These are phyloP conservation scores for Phocides pigmalion DNA, from an alignment of 1,140 invertebrate species.

Conservation along the genomic window DNA sequence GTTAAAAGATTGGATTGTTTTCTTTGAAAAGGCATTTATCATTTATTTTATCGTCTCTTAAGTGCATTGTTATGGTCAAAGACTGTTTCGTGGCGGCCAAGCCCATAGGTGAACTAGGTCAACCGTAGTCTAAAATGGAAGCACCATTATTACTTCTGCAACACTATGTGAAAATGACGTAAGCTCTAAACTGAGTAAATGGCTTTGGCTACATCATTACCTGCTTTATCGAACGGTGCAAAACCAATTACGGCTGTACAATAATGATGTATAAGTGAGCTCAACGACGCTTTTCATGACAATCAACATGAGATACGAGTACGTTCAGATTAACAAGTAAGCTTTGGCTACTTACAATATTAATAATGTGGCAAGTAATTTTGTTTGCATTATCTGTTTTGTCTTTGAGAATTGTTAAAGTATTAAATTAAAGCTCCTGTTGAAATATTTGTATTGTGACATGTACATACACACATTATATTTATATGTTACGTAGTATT, in stretches of 20 bases:
- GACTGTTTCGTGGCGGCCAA: constrained; percentile 56
- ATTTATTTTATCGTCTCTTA: constrained; percentile 58
- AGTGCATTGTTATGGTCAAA: constrained; percentile 61
- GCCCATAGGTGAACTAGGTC: constrained; percentile 65
- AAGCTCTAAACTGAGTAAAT: constrained; percentile 55
- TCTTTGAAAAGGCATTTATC: constrained; percentile 61
- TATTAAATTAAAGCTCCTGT: too few species aligned
- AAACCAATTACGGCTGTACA: constrained; percentile 55
- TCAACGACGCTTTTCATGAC: constrained; percentile 33
- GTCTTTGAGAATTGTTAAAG: too few species aligned
- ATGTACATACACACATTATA: too few species aligned
- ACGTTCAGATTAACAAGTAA: constrained; percentile 7
- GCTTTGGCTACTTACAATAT: not conserved
- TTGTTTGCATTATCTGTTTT: too few species aligned
- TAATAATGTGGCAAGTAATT: too few species aligned
- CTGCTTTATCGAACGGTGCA: constrained; percentile 51
- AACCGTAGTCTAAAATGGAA: constrained; percentile 69
- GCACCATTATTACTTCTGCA: constrained; percentile 57
- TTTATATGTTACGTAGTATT: too few species aligned
- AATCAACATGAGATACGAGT: constrained; percentile 27
- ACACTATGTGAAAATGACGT: constrained; percentile 62
- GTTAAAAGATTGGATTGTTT: constrained; percentile 71
- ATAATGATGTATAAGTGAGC: constrained; percentile 42
- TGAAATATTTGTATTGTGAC: too few species aligned
- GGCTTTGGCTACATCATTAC: constrained; percentile 55